phyloP scores from a whole-genome alignment of 2,888 invertebrate species.

The Rhagium mordax region DNA sequence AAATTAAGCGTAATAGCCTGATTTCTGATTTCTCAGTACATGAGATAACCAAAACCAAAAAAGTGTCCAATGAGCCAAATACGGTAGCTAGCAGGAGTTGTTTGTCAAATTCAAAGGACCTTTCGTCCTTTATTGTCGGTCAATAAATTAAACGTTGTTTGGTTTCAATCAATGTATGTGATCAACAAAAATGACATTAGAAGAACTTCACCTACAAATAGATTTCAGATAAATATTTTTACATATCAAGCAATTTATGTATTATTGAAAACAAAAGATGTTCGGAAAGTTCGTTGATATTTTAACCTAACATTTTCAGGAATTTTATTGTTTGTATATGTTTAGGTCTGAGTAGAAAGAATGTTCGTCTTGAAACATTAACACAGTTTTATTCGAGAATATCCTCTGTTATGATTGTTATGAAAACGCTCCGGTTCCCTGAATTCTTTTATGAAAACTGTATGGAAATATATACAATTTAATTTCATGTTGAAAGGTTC shows the following conservation, averaged over 20 bases:
- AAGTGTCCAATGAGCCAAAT: too few species aligned
- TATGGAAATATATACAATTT: not conserved
- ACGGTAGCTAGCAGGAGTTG: too few species aligned
- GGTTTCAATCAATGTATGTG: too few species aligned
- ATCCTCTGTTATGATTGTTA: not conserved
- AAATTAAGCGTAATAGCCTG: too few species aligned
- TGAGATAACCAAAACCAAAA: too few species aligned
- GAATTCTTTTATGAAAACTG: not conserved
- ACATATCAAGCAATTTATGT: not conserved
- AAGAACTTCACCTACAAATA: too few species aligned
- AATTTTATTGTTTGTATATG: constrained; percentile 16
- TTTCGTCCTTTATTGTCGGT: too few species aligned
- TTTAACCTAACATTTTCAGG: not conserved
- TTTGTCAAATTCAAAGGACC: too few species aligned
- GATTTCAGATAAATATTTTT: too few species aligned
- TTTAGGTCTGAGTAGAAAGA: not conserved
- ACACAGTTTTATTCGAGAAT: not conserved
- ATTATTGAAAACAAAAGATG: not conserved
- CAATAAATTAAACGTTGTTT: too few species aligned
- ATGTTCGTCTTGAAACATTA: not conserved
- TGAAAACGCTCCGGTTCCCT: not conserved
- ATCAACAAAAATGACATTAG: too few species aligned
- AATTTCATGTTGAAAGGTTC: not conserved
- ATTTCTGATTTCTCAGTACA: too few species aligned
- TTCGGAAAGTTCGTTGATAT: not conserved